phyloP scores from a whole-genome alignment of 2,113 vertebrate genomes.

The Vicugna pacos region DNA sequence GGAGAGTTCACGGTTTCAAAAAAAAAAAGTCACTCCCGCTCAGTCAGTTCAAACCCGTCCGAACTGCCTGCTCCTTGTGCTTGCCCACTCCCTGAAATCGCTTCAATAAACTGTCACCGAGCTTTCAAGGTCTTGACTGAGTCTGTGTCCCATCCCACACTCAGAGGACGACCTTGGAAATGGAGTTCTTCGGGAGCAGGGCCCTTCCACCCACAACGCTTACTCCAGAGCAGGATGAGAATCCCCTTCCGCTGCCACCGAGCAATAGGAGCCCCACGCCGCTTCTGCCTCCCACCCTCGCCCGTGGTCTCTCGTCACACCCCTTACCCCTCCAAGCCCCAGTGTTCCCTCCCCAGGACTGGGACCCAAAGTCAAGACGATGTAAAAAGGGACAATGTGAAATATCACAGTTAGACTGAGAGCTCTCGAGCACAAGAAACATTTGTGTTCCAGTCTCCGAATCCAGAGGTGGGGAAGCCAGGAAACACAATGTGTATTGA shows the following conservation, averaged over 20 bases:
- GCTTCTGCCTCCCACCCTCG: background rate
- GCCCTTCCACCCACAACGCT: background rate
- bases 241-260: background rate
- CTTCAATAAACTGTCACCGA: slow-evolving; percentile 69
- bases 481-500: background rate
- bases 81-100: background rate
- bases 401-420: background rate
- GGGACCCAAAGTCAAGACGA: background rate
- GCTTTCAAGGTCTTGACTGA: background rate
- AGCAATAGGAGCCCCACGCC: no score
- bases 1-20: background rate
- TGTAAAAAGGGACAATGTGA: background rate
- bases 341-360: background rate
- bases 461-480: background rate
- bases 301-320: background rate
- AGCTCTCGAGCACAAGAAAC: background rate
- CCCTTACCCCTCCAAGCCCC: background rate
- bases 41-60: background rate
- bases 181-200: background rate
- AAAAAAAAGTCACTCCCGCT: background rate
- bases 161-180: background rate
- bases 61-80: background rate
- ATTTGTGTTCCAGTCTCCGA: background rate
- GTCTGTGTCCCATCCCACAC: background rate
- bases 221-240: background rate